A percentile compares a stretch with the other conserved stretches of the same genome.
Conservation (phyloP, 2,888 invertebrate genomes). For the Sycophila texana region DNA sequence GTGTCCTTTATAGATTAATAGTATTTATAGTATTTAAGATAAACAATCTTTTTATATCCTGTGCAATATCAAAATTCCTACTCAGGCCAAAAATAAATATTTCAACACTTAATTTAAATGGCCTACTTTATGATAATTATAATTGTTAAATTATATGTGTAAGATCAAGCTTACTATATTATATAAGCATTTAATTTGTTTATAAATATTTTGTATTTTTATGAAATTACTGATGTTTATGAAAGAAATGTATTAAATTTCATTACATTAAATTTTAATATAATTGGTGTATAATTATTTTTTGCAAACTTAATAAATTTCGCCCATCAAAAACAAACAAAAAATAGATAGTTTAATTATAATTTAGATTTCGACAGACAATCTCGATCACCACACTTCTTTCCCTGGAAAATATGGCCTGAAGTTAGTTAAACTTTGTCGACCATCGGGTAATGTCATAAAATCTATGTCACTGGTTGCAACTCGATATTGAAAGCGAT, state of each 20-base stretch:
- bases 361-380: too few species aligned
- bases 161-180: slow-evolving; percentile 24
- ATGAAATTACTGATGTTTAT: neutral
- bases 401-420: too few species aligned
- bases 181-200: slow-evolving; percentile 29
- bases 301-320: too few species aligned
- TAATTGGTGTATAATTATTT: too few species aligned
- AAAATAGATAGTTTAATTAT: too few species aligned
- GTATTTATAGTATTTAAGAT: slow-evolving; percentile 44
- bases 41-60: slow-evolving; percentile 40
- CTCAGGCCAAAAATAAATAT: slow-evolving; percentile 33
- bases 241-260: slow-evolving; percentile 12
- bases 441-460: too few species aligned
- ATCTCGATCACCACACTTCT: too few species aligned
- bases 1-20: slow-evolving; percentile 22
- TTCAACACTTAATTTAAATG: slow-evolving; percentile 17
- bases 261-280: too few species aligned
- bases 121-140: slow-evolving; percentile 23
- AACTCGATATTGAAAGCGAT: too few species aligned
- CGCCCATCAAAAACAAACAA: too few species aligned
- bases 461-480: too few species aligned
- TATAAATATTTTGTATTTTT: slow-evolving; percentile 29
- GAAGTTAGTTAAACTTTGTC: too few species aligned
- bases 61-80: slow-evolving; percentile 49
- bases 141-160: slow-evolving; percentile 52